Base-by-base conservation (phyloP, 2,888 invertebrate species). In the Neoscelio sp. region DNA sequence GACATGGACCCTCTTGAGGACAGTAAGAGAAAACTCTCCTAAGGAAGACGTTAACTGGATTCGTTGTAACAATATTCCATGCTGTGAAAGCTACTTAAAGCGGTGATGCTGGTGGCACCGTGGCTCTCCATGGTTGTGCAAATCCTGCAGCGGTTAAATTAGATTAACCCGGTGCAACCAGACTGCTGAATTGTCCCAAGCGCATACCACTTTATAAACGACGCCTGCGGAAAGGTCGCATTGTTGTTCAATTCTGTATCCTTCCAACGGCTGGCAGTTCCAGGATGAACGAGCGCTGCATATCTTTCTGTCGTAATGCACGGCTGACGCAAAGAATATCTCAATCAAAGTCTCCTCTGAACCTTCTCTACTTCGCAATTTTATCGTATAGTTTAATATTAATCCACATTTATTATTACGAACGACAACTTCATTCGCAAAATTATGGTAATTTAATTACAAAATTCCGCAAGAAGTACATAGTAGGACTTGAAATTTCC, bases 161-260 rank as follows among this genome's bases (percentile, higher is more conserved):
- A 85, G 82, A 86, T 86, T 86, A 85, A 84, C 75, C 80, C 78
- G 81, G 75, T 80, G 80, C 82, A 82, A 83, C 80, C 77, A 82
- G 82, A 83, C 80, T 78, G 79, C 64, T 65, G 82, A 82, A 84
- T 84, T 80, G 81, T 78, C 52, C 80, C 67, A 60, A 70, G 73
- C 58, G 75, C 64, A 62, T 12, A 46, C 68, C 82, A 76, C 82
- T 84, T 84, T 81, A 78, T 75, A 82, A 62, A 77, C 67, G 77
- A 48, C 56, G 56, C 52, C 76, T 56, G 42, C 50, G 67, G 68
- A 78, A 76, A 75, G 56, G 26, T 64, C 78, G 77, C 76, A 82
- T 80, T 71, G 78, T 80, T 54, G 64, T 75, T 48, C 33, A 62
- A 38, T 70, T 42, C 42, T 30, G 17, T 10, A 40, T 60, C 40